Conservation (phyloP, 2,113 vertebrate species). For the Platycercus adscitus region DNA sequence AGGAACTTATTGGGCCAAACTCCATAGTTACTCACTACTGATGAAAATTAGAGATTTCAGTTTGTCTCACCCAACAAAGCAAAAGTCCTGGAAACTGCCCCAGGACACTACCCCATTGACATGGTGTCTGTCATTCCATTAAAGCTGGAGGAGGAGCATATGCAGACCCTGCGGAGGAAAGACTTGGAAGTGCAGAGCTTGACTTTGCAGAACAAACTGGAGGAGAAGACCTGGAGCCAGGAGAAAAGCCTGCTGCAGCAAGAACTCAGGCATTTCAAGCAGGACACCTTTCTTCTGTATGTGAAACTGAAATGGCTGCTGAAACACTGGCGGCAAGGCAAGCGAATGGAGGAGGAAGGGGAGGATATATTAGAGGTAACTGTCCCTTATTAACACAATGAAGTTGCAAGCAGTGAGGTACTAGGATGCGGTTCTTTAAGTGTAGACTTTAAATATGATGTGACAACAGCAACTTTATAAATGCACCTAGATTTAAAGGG, state of each 20-base stretch:
- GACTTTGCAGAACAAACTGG: conserved; percentile 81
- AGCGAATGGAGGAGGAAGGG: conserved; percentile 75
- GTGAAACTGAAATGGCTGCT: conserved; percentile 94
- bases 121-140: conserved; percentile 11
- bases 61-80: neutral
- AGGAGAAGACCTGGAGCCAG: conserved; percentile 86
- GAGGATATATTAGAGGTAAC: conserved; percentile 80
- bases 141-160: conserved; percentile 85
- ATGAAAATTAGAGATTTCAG: neutral
- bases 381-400: neutral
- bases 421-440: neutral
- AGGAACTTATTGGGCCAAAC: neutral
- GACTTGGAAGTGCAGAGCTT: conserved; percentile 90
- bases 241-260: conserved; percentile 87
- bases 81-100: neutral
- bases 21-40: neutral
- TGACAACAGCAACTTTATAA: neutral
- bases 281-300: conserved; percentile 91
- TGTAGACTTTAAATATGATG: neutral
- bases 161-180: conserved; percentile 80
- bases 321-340: conserved; percentile 88
- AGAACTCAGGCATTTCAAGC: conserved; percentile 89
- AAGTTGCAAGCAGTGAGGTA: neutral
- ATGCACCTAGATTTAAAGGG: neutral
- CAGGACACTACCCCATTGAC: neutral